These are phyloP conservation scores for Corydoras maculifer DNA, from an alignment of 2,113 vertebrate genomes.

Conservation along the genomic window DNA sequence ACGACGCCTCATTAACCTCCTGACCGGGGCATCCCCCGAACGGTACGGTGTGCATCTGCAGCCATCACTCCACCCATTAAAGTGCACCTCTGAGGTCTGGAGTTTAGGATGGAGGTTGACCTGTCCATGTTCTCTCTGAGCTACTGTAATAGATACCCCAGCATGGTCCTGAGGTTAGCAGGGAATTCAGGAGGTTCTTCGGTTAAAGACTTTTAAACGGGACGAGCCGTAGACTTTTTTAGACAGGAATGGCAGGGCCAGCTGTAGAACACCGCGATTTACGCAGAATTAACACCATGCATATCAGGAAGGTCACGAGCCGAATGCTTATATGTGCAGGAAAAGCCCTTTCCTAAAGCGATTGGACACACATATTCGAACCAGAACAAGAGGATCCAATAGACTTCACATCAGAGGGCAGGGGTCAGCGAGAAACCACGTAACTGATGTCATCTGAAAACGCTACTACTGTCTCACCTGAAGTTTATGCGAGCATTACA, in stretches of 20 bases:
- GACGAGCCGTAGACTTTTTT: conserved; percentile 45
- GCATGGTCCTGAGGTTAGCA: conserved; percentile 1
- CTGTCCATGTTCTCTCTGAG: background rate
- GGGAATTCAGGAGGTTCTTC: background rate
- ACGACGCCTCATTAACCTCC: conserved; percentile 35
- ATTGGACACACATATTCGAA: conserved; percentile 66
- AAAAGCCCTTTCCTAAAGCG: conserved; percentile 52
- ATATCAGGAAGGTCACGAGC: conserved; percentile 18
- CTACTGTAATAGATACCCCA: conserved; percentile 27
- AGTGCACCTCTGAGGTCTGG: conserved; percentile 8
- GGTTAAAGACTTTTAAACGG: conserved; percentile 40
- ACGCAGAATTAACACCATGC: conserved; percentile 62
- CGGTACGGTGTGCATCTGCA: conserved; percentile 1
- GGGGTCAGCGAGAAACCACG: too few species aligned
- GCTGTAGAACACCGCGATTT: conserved; percentile 60
- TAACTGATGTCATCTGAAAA: too few species aligned
- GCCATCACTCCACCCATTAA: background rate
- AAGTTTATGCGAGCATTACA: too few species aligned
- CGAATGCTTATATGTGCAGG: conserved; percentile 30
- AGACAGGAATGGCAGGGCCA: conserved; percentile 56
- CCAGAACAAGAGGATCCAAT: conserved; percentile 65
- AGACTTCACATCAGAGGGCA: conserved; percentile 14
- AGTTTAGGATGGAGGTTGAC: background rate
- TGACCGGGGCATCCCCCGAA: background rate
- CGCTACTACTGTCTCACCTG: too few species aligned